Evolutionary conservation across 2,888 invertebrate species (phyloP).

Genomic region (Hyposoter didymator): DNA sequence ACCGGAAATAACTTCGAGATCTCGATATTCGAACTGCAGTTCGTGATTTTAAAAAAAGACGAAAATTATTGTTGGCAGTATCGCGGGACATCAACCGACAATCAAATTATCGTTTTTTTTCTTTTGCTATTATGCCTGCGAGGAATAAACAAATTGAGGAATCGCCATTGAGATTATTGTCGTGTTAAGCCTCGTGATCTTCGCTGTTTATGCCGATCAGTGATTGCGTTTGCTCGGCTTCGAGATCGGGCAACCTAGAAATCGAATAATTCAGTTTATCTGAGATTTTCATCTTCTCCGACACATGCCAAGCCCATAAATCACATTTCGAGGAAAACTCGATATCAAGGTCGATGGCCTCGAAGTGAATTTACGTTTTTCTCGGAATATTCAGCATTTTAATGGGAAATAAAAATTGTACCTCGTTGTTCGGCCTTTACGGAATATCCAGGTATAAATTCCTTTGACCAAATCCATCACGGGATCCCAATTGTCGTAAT

Average conservation of each 20-base stretch:
- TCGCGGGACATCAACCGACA: slow-evolving; percentile 38
- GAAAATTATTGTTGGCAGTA: slow-evolving; percentile 54
- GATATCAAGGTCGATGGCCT: too few relatives aligned
- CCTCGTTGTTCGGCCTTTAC: slow-evolving; percentile 85
- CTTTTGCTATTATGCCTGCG: slow-evolving; percentile 16
- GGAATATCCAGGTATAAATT: slow-evolving; percentile 85
- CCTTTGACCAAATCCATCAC: slow-evolving; percentile 86
- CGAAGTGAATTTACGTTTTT: too few relatives aligned
- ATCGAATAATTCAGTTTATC: not conserved
- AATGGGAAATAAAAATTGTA: slow-evolving; percentile 72
- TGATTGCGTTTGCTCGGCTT: slow-evolving; percentile 89
- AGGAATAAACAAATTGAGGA: slow-evolving; percentile 24
- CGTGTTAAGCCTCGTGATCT: slow-evolving; percentile 86
- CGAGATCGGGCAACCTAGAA: slow-evolving; percentile 87
- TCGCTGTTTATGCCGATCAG: slow-evolving; percentile 87
- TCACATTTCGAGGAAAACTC: too few relatives aligned
- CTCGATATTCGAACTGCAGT: slow-evolving; percentile 9
- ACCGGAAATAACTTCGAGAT: slow-evolving; percentile 12
- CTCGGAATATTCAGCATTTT: too few relatives aligned
- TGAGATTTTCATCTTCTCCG: not conserved
- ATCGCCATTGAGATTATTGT: slow-evolving; percentile 71
- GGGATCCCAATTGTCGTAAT: slow-evolving; percentile 94
- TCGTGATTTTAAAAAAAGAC: not conserved
- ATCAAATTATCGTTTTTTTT: slow-evolving; percentile 6
- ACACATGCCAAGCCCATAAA: too few relatives aligned